Evolutionary conservation across 2,113 vertebrate genomes (phyloP), one percentile per base, ranked within the genome.

Genomic region (Fukomys damarensis): DNA sequence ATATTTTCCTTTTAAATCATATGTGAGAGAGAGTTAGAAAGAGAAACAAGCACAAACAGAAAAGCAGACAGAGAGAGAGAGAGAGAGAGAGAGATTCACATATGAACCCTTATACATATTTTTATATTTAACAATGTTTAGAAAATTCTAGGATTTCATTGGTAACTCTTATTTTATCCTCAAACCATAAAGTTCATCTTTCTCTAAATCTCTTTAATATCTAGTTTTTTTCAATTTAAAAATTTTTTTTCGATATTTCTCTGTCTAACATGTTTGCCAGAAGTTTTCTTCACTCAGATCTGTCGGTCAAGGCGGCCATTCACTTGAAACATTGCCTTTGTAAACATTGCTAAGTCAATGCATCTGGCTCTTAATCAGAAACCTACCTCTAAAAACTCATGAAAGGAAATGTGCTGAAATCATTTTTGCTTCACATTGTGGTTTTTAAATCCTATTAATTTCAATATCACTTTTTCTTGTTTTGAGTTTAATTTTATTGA

Each of bases 321-420:
- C 58, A 32, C 12, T 28, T 65, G 35, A 5, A 1, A 2, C 2
- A 30, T 56, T n/a, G 38, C 7, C 2, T 77, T 76, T 89, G 30
- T 4, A 22, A 38, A 59, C 0, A 30, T 17, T 65, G 7, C 4
- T 43, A 5, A 22, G 5, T 5, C 5, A 77, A 0, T 9, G 19
- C 4, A 9, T 88, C 7, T 14, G 19, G 8, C 16, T 26, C 4
- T 81, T 61, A 91, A 17, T 66, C 2, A 59, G 65, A 76, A 26
- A 13, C 9, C 12, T 5, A 17, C 24, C 22, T 79, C 35, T 12
- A 74, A 56, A 46, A 63, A 2, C 7, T 7, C 20, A 3, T 35
- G 30, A 7, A 90, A 66, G 3, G 2, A 2, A 19, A 61, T 7
- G 1, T 12, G 4, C 4, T 58, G 1, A 49, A 20, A 49, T 77